phyloP scores from a whole-genome alignment of 2,888 invertebrate genomes.

The Lasioglossum leucozonium region DNA sequence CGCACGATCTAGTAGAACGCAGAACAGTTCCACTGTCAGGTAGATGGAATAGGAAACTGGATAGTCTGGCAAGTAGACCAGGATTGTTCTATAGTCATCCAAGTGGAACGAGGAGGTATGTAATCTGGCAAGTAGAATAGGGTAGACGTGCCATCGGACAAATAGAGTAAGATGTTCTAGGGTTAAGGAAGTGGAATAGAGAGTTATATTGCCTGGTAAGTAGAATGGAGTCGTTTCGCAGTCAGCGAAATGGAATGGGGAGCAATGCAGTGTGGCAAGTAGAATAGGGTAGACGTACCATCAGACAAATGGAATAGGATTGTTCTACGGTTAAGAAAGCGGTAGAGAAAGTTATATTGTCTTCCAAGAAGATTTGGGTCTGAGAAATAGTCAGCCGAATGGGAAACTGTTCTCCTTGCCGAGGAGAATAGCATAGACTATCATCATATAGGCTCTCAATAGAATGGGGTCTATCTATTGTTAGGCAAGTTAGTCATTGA shows the following conservation, averaged over 20 bases:
- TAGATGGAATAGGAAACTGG: neutral
- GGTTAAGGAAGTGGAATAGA: neutral
- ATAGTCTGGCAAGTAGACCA: neutral
- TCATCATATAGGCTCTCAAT: no score
- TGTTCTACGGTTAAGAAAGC: neutral
- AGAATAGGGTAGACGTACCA: neutral
- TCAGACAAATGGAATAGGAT: neutral
- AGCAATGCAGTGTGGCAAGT: neutral
- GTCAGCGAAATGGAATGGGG: neutral
- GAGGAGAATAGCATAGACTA: neutral
- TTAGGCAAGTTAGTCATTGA: neutral
- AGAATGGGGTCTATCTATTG: neutral
- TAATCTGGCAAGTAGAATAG: neutral
- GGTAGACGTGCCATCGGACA: neutral
- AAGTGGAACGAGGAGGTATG: neutral
- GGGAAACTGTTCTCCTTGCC: neutral
- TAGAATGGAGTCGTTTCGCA: neutral
- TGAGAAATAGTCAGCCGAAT: neutral
- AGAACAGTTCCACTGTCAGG: neutral
- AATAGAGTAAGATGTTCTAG: neutral
- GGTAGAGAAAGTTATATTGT: neutral
- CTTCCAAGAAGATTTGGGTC: neutral
- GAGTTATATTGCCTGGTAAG: neutral
- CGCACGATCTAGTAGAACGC: neutral
- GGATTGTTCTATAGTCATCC: neutral